Conservation (phyloP, 2,888 invertebrate genomes). For the Ichneumon xanthorius region DNA sequence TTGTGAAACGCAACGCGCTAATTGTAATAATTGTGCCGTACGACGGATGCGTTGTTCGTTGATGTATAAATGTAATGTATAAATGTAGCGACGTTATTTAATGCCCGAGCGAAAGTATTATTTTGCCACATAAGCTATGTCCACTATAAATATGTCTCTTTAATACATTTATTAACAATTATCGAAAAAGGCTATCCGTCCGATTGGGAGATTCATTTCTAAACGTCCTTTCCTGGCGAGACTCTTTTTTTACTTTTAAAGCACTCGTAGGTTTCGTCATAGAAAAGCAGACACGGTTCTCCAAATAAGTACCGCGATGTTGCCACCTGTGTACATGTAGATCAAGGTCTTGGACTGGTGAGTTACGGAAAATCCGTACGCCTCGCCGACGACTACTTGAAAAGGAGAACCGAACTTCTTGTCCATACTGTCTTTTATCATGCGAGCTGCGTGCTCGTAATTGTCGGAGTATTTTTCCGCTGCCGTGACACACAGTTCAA, state of each 20-base stretch:
- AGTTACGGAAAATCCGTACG: constrained; percentile 96
- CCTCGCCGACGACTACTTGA: constrained; percentile 98
- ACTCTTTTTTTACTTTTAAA: background rate
- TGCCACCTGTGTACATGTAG: constrained; percentile 96
- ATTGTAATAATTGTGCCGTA: background rate
- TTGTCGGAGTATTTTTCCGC: constrained; percentile 96
- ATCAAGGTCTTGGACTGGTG: constrained; percentile 95
- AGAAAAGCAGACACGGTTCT: constrained; percentile 75
- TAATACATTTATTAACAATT: constrained; percentile 49
- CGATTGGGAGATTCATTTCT: background rate
- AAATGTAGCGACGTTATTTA: background rate
- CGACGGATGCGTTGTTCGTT: constrained; percentile 9
- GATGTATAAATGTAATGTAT: constrained; percentile 51
- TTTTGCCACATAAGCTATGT: constrained; percentile 21
- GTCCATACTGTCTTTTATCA: constrained; percentile 98
- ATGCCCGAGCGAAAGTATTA: constrained; percentile 11
- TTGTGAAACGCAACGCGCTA: background rate
- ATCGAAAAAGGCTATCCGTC: background rate
- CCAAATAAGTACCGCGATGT: constrained; percentile 88
- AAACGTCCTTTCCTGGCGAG: background rate
- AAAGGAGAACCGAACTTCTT: constrained; percentile 94
- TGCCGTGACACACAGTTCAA: constrained; percentile 96
- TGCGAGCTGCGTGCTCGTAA: constrained; percentile 93
- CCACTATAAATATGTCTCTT: constrained; percentile 12
- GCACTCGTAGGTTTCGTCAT: constrained; percentile 29